Base-by-base conservation (phyloP, 1,140 invertebrate genomes). In the Drosophila biarmipes region DNA sequence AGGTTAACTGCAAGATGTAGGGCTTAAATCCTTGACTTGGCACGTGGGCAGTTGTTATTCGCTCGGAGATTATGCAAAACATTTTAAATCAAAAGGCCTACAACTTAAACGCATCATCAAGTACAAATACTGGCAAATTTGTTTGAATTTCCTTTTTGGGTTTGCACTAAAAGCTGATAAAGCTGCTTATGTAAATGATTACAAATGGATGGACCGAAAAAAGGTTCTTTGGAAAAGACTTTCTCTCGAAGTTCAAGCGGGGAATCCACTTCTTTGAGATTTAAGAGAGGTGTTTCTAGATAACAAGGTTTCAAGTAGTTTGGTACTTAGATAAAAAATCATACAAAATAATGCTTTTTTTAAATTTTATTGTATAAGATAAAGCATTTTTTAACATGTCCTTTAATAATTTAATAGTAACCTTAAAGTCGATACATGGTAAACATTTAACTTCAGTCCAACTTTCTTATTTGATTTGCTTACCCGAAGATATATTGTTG, bases 171-270 rank as follows among this genome's bases (percentile, higher is more conserved):
- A 73, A 72, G 63, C 38, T 59, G 45, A 62, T 49, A 63, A 86
- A 85, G 72, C 77, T 62, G 82, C 82, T 86, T 86, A 87, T 86
- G 81, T 67, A 86, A 86, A 86, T 81, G 42, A 78, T 64, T 81
- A 54, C 55, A 81, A 87, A 77, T 81, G 55, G 42, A 66, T 29
- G 49, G 46, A 34, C 15, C 51, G 8, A 31, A 42, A 31, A 46
- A 48, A 75, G 64, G 45, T 10, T 31, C 34, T 21, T 37, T 19
- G 14, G 4, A 14, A 29, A 29, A n/a, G 45, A 35, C 27, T 31
- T 45, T 52, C 12, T n/a, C n/a, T 24, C 14, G 31, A 68, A 29
- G 17, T 68, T 45, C 31, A 2, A 7, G 24, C 8, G 5, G 15
- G 40, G 38, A 15, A 29, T 14, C 4, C 15, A 6, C 7, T 19